Conservation (phyloP, 2,888 invertebrate genomes). For the Oscheius sp. region DNA sequence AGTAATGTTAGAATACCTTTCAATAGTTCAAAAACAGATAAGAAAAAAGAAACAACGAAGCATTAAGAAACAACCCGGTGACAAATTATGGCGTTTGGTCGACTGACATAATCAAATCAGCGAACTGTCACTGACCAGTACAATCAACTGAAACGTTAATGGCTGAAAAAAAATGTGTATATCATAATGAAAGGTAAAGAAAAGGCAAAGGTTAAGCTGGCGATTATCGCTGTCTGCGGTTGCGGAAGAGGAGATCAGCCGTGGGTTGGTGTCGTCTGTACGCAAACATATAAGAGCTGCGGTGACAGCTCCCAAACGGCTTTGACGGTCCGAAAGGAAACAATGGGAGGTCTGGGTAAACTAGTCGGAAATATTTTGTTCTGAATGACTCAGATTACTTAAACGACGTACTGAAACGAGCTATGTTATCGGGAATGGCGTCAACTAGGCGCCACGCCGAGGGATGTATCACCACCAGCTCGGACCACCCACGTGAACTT, state of each 20-base stretch:
- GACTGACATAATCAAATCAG: slow-evolving; percentile 8
- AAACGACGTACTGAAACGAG: too few species aligned
- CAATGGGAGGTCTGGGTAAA: too few species aligned
- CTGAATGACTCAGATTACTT: too few species aligned
- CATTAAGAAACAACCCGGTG: not conserved
- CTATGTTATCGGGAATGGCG: too few species aligned
- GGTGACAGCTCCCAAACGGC: slow-evolving; percentile 30
- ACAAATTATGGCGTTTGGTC: not conserved
- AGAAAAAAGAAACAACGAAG: too few species aligned
- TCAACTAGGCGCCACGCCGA: too few species aligned
- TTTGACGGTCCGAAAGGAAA: slow-evolving; percentile 20
- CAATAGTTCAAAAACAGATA: not conserved
- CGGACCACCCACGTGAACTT: too few species aligned
- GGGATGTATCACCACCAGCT: too few species aligned
- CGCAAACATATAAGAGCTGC: slow-evolving; percentile 30
- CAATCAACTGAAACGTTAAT: not conserved
- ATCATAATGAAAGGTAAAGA: not conserved
- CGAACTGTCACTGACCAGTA: slow-evolving; percentile 6
- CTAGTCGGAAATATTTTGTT: too few species aligned
- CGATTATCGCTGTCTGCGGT: slow-evolving; percentile 26
- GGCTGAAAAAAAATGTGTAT: not conserved
- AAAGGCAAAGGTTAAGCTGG: slow-evolving; percentile 20
- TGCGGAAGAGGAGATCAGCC: slow-evolving; percentile 26
- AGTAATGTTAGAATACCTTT: too few species aligned
- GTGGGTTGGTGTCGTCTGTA: slow-evolving; percentile 21